Base-by-base conservation (phyloP, 2,888 invertebrate species). In the Clanis bilineata region DNA sequence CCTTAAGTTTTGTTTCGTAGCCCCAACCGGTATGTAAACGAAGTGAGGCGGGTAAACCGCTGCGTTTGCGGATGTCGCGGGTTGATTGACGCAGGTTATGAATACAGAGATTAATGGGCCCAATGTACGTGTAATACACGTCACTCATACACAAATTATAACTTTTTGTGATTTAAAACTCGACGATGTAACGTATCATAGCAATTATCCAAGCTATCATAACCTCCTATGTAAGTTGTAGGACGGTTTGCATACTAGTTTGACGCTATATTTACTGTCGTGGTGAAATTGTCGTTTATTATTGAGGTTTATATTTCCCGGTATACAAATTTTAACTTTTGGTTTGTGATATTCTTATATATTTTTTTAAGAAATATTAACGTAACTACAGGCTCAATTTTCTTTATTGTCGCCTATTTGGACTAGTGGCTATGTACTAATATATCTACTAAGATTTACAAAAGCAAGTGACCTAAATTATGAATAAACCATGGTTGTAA, bases 41-140 rank as follows among this genome's bases (percentile, higher is more conserved):
- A 70, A 67, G 68, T 58, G 69, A 76, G 71, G 66, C 71, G 76
- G 72, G 72, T 74, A 79, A 82, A 77, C 76, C 71, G 76, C 79
- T 76, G 73, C 74, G 80, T 82, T 79, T 80, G 81, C 78, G 69
- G 74, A 83, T 79, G 83, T 84, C 83, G 76, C 71, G 65, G 66
- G 62, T 70, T 88, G 88, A 89, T 87, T 86, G 89, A 88, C 88
- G 81, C 78, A 70, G 77, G 79, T 80, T 82, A 79, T 82, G 85
- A 83, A 86, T 85, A 80, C 78, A 23, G 73, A 86, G 88, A 90
- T 88, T 85, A 88, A 90, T 88, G 83, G 73, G 65, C 72, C 64
- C 68, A 69, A 69, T 56, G 66, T 51, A 58, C 58, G 47, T 47
- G 47, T 47, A 47, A 58, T 51, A 47, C 47, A 45, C 39, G 58